Evolutionary conservation across 2,797 vertebrate species (phyloP).

Genomic region (Pempheris klunzingeri): DNA sequence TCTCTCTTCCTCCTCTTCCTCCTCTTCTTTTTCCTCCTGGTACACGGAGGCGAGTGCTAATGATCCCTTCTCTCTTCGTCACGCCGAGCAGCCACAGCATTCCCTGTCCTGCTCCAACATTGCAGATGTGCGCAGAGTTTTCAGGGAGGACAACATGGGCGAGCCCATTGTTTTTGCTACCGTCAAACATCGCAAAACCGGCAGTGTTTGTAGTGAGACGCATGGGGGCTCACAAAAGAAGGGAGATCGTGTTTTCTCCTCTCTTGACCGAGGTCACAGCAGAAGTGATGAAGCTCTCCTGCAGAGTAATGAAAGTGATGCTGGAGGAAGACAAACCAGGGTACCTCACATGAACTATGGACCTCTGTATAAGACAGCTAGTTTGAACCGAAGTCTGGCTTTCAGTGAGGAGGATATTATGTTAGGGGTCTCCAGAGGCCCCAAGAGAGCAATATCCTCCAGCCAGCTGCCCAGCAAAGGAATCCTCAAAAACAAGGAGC

Average conservation of each 20-base stretch:
- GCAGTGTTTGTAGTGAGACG: conserved; percentile 24
- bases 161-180: conserved; percentile 72
- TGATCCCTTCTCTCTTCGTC: conserved; percentile 67
- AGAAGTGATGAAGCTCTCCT: conserved; percentile 81
- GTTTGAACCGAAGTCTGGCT: conserved; percentile 80
- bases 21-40: conserved; percentile 82
- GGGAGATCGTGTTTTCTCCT: conserved; percentile 42
- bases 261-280: conserved; percentile 80
- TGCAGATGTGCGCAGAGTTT: conserved; percentile 66
- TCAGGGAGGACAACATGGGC: conserved; percentile 62
- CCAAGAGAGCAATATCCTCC: conserved; percentile 80
- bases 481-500: conserved; percentile 86
- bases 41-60: conserved; percentile 81
- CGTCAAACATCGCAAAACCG: conserved; percentile 53
- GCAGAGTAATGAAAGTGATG: conserved; percentile 53
- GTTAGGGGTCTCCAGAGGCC: conserved; percentile 67
- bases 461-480: conserved; percentile 83
- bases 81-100: conserved; percentile 74
- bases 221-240: conserved; percentile 38
- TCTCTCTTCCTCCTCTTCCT: conserved; percentile 78
- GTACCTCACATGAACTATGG: conserved; percentile 40
- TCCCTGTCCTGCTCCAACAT: conserved; percentile 88
- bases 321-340: conserved; percentile 21
- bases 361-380: conserved; percentile 80
- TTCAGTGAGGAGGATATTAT: conserved; percentile 77